Evolutionary conservation across 2,888 invertebrate species (phyloP).

Genomic region (Blastobasis lacticolella): DNA sequence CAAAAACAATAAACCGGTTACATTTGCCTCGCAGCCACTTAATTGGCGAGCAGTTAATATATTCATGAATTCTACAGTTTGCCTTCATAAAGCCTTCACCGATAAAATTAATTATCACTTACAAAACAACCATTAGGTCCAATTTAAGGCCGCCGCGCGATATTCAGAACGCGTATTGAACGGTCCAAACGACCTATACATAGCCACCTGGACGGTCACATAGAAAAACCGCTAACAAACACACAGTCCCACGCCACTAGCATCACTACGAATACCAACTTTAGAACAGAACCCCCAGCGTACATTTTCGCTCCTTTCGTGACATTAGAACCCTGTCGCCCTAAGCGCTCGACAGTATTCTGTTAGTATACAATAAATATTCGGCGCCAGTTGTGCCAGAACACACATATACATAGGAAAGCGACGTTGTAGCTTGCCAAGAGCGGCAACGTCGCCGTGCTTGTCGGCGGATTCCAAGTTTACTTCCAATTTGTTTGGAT

Average conservation of each 20-base stretch:
- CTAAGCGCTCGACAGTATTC: conserved; percentile 62
- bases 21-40: conserved; percentile 8
- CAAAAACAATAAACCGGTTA: no score
- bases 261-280: conserved; percentile 31
- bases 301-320: conserved; percentile 25
- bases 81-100: conserved; percentile 45
- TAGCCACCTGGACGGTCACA: conserved; percentile 73
- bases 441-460: conserved; percentile 66
- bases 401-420: conserved; percentile 70
- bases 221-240: conserved; percentile 50
- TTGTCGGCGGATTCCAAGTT: conserved; percentile 60
- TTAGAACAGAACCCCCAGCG: conserved; percentile 32
- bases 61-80: conserved; percentile 28
- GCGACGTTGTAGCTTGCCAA: conserved; percentile 53
- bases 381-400: conserved; percentile 72
- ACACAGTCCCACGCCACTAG: conserved; percentile 32
- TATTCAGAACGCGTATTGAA: conserved; percentile 53
- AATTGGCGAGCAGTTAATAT: conserved; percentile 22
- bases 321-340: conserved; percentile 57
- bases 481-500: conserved; percentile 39
- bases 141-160: conserved; percentile 46
- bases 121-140: conserved; percentile 37
- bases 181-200: conserved; percentile 62
- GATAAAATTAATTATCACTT: conserved; percentile 47
- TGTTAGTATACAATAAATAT: conserved; percentile 75